phyloP scores from a whole-genome alignment of 2,888 invertebrate species.

The Ichneumoninae sp. region DNA sequence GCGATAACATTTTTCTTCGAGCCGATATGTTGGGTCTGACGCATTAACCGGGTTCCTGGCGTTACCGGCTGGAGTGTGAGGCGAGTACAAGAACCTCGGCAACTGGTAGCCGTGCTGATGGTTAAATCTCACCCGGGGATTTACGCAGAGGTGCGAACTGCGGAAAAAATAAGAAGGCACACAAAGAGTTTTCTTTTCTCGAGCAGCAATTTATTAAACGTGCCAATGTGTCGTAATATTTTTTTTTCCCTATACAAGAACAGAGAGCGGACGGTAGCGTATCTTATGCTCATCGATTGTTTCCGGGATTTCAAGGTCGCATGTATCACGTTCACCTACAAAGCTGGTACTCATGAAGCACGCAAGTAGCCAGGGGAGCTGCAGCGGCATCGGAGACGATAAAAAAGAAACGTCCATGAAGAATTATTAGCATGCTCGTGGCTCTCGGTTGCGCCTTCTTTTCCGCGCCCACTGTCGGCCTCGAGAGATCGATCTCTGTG shows the following conservation, averaged over 20 bases:
- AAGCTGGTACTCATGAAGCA: not conserved
- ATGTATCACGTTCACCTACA: conserved; percentile 22
- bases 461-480: conserved; percentile 67
- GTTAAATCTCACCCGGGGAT: not conserved
- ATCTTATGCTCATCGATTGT: conserved; percentile 56
- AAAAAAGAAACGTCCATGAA: conserved; percentile 59
- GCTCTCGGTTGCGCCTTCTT: conserved; percentile 45
- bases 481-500: conserved; percentile 37
- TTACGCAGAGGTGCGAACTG: not conserved
- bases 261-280: conserved; percentile 21
- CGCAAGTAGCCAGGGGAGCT: not conserved
- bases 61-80: too few relatives aligned
- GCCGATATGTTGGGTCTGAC: too few relatives aligned
- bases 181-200: not conserved
- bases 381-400: conserved; percentile 13
- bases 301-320: conserved; percentile 63
- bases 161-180: not conserved
- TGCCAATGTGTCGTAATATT: not conserved
- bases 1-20: too few relatives aligned
- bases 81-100: not conserved
- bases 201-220: conserved; percentile 12
- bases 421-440: conserved; percentile 65
- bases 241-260: not conserved
- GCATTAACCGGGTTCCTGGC: too few relatives aligned
- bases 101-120: not conserved